Percentiles rank a stretch among this genome's conserved stretches.
Evolutionary conservation across 2,113 vertebrate genomes (phyloP).

Genomic region (Neolamprologus longior): DNA sequence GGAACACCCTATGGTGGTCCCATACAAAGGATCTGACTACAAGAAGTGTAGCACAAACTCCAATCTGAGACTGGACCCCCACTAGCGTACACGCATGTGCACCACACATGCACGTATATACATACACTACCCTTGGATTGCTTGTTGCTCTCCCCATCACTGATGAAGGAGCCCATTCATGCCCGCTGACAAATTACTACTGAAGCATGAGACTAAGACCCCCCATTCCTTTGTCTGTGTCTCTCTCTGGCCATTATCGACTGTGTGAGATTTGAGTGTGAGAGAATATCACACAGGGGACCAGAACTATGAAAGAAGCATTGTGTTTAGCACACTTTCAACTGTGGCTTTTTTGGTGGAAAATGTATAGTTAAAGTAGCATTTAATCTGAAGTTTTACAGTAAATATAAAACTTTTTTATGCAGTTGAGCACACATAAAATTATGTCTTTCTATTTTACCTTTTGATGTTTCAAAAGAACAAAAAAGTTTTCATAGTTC

Average conservation of each 20-base stretch:
- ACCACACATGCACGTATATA: neutral
- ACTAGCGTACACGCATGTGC: neutral
- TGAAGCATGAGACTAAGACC: slow-evolving; percentile 71
- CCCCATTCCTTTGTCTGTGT: slow-evolving; percentile 8
- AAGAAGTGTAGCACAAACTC: slow-evolving; percentile 62
- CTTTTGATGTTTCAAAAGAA: neutral
- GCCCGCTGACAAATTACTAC: slow-evolving; percentile 66
- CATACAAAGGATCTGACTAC: slow-evolving; percentile 57
- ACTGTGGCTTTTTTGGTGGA: neutral
- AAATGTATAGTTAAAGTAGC: neutral
- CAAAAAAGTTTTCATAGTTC: neutral
- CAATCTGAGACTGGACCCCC: slow-evolving; percentile 59
- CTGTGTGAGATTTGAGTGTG: slow-evolving; percentile 43
- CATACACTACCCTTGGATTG: neutral
- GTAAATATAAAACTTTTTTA: neutral
- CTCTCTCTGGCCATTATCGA: slow-evolving; percentile 32
- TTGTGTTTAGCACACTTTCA: neutral
- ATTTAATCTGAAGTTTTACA: neutral
- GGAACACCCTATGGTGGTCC: slow-evolving; percentile 74
- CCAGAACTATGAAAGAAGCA: slow-evolving; percentile 34
- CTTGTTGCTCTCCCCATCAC: slow-evolving; percentile 22
- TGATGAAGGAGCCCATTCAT: slow-evolving; percentile 65
- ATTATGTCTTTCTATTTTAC: neutral
- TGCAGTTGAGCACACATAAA: neutral
- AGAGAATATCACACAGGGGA: slow-evolving; percentile 35